Conservation (phyloP, 2,888 invertebrate genomes). For the Macaria notata region DNA sequence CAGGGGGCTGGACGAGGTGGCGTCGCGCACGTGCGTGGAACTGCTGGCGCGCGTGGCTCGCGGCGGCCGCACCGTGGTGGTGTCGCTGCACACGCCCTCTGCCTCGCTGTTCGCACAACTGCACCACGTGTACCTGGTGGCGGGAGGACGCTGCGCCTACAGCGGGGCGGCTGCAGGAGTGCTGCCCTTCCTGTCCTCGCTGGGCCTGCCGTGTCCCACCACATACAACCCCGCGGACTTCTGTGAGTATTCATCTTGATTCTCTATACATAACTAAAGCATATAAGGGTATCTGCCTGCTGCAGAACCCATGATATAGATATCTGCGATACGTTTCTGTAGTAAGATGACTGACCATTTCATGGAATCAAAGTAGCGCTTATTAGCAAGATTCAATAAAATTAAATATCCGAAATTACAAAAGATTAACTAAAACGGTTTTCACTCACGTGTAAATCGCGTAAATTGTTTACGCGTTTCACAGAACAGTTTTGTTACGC, state of each 20-base stretch:
- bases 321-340: too few species aligned
- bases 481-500: too few species aligned
- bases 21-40: constrained; percentile 93
- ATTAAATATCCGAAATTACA: too few species aligned
- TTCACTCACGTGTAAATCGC: too few species aligned
- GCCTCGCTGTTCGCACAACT: constrained; percentile 95
- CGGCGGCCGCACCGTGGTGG: constrained; percentile 94
- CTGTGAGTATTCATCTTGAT: constrained; percentile 82
- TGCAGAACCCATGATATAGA: too few species aligned
- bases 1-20: constrained; percentile 95
- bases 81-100: constrained; percentile 98
- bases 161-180: constrained; percentile 90
- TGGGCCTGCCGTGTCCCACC: constrained; percentile 92
- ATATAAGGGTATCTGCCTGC: too few species aligned
- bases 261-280: too few species aligned
- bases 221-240: constrained; percentile 99
- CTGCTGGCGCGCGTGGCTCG: constrained; percentile 92
- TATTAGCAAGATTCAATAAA: too few species aligned
- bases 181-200: constrained; percentile 89
- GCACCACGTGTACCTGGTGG: constrained; percentile 94
- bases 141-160: constrained; percentile 94
- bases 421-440: too few species aligned
- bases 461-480: too few species aligned
- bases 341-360: too few species aligned
- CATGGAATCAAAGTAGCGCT: too few species aligned